phyloP scores from a whole-genome alignment of 2,888 invertebrate species.

The Sclerodermus sp. region DNA sequence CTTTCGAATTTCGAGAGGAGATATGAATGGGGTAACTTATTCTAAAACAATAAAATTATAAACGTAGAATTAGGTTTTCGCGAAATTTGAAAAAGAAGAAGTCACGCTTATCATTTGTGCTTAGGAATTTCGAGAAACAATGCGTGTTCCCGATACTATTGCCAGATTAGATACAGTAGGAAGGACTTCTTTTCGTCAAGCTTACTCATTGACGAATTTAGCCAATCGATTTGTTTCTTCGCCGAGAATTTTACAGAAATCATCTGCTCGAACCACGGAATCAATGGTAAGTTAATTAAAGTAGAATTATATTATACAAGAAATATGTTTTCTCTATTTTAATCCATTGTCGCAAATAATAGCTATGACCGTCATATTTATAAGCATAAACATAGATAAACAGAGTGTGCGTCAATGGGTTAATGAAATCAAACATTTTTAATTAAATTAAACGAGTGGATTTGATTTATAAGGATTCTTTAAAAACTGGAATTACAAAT shows the following conservation, averaged over 20 bases:
- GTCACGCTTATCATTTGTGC: too few relatives aligned
- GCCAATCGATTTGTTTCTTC: slow-evolving; percentile 47
- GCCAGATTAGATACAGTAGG: slow-evolving; percentile 49
- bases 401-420: too few relatives aligned
- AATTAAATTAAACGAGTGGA: not conserved
- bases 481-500: slow-evolving; percentile 44
- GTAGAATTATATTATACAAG: too few relatives aligned
- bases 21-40: slow-evolving; percentile 60
- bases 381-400: too few relatives aligned
- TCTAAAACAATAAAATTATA: slow-evolving; percentile 5
- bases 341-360: too few relatives aligned
- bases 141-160: slow-evolving; percentile 61
- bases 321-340: not conserved
- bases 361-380: too few relatives aligned
- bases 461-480: slow-evolving; percentile 39
- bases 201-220: slow-evolving; percentile 50
- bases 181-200: slow-evolving; percentile 51
- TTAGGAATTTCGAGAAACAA: slow-evolving; percentile 69
- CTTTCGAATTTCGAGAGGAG: slow-evolving; percentile 61
- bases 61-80: too few relatives aligned
- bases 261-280: slow-evolving; percentile 28
- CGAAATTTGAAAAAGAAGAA: too few relatives aligned
- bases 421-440: not conserved
- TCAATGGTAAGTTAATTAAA: slow-evolving; percentile 34
- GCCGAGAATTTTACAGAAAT: slow-evolving; percentile 35